phyloP scores from a whole-genome alignment of 2,888 invertebrate species.

The Epinotia ramella region DNA sequence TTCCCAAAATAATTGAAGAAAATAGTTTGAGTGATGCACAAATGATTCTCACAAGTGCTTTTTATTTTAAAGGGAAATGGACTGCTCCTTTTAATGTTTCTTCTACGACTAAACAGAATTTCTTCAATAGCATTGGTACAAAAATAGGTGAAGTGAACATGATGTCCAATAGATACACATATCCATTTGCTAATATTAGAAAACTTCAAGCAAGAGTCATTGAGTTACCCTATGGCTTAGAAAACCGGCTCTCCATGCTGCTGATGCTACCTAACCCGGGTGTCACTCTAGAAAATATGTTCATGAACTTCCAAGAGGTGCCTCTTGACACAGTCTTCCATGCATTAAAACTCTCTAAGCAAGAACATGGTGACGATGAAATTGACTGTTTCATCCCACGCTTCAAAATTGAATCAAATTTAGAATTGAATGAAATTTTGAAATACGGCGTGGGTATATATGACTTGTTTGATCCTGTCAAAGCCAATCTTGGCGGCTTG shows the following conservation, averaged over 20 bases:
- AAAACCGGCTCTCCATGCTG: conserved; percentile 86
- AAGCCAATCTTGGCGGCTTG: conserved; percentile 75
- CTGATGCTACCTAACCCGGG: conserved; percentile 87
- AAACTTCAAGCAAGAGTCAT: conserved; percentile 86
- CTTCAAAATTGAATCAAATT: conserved; percentile 85
- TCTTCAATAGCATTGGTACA: conserved; percentile 83
- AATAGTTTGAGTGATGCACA: conserved; percentile 79
- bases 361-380: conserved; percentile 85
- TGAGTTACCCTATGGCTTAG: conserved; percentile 88
- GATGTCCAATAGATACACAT: conserved; percentile 88
- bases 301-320: conserved; percentile 76
- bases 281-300: conserved; percentile 80
- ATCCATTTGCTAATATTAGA: conserved; percentile 84
- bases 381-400: conserved; percentile 88
- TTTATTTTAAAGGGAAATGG: conserved; percentile 91
- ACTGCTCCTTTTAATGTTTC: conserved; percentile 86
- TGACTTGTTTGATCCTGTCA: conserved; percentile 84
- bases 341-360: conserved; percentile 75
- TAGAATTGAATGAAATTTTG: conserved; percentile 83
- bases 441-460: conserved; percentile 70
- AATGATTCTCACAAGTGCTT: conserved; percentile 87
- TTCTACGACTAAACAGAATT: conserved; percentile 81
- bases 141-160: conserved; percentile 87
- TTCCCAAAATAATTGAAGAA: conserved; percentile 63
- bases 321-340: conserved; percentile 81